Conservation (phyloP, 2,888 invertebrate genomes). For the Neoscelio sp. region DNA sequence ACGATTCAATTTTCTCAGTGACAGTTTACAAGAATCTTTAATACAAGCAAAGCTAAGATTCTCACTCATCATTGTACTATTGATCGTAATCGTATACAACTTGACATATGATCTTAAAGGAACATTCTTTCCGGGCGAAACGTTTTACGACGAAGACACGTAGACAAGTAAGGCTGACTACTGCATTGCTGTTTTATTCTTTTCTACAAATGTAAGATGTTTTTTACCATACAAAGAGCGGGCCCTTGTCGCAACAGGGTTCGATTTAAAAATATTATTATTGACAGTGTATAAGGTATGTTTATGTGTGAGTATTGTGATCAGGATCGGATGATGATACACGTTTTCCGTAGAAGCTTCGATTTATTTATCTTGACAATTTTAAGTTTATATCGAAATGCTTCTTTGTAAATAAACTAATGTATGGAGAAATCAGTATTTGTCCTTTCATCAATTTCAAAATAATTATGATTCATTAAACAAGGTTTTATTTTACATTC, state of each 20-base stretch:
- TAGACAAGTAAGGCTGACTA: conserved; percentile 48
- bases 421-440: conserved; percentile 33
- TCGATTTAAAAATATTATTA: conserved; percentile 15
- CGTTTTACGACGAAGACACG: conserved; percentile 14
- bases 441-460: conserved; percentile 32
- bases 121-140: conserved; percentile 35
- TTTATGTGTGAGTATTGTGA: conserved; percentile 32
- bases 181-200: conserved; percentile 20
- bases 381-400: conserved; percentile 34
- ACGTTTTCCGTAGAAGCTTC: conserved; percentile 23
- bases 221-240: conserved; percentile 16
- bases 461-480: no score
- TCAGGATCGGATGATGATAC: conserved; percentile 7
- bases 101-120: conserved; percentile 2
- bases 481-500: no score
- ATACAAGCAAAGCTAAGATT: no score
- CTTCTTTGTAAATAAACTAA: conserved; percentile 42
- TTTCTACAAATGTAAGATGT: conserved; percentile 3
- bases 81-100: no score
- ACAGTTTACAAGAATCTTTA: no score
- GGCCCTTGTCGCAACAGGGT: neutral
- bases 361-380: conserved; percentile 40
- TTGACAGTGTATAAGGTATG: conserved; percentile 2
- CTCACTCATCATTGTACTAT: no score
- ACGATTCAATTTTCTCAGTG: no score